Base-by-base conservation (phyloP, 1,140 invertebrate species). In the Drosophila teissieri region DNA sequence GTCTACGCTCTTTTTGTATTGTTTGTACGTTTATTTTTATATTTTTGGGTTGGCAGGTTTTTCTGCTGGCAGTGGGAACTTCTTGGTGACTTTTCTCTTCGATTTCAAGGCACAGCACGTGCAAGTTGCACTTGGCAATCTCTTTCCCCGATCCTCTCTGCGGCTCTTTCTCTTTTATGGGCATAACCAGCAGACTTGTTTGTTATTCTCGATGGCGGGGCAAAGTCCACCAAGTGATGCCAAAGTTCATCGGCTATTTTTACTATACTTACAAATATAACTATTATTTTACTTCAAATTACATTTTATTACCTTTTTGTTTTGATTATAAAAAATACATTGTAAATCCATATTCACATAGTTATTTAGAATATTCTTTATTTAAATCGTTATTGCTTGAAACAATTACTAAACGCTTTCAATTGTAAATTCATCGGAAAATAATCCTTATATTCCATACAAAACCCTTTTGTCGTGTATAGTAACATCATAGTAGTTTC, bases 161-260 rank as follows among this genome's bases (percentile, higher is more conserved):
- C 19, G 34, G n/a, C 2, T 57, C 45, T 54, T 45, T 57, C 34
- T 53, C 76, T 73, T 73, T 67, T 57, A 73, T 67, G 68, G 77
- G 39, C 60, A 57, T 56, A 45, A 53, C 44, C 42, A 15, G 37
- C 64, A 3, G 46, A 52, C 64, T 64, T 64, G 64, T 64, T 64
- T 68, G 60, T 64, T 64, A 17, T 68, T 68, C 64, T 53, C 61
- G 19, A 31, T 40, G 6, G 10, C n/a, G 64, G 64, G 45, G 37
- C 64, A 68, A 68, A 68, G 65, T 69, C 65, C 65, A 57, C 14
- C 22, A n/a, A 45, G 31, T 40, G 51, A 56, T 56, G 64, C 3
- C 44, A 70, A 57, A 72, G 68, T 57, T 72, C 52, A 70, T 19
- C 27, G 4, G 24, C 15, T 27, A 42, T 40, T 27, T 57, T 11